Base-by-base conservation (phyloP, 2,797 vertebrate species). In the Manis crassicaudata region DNA sequence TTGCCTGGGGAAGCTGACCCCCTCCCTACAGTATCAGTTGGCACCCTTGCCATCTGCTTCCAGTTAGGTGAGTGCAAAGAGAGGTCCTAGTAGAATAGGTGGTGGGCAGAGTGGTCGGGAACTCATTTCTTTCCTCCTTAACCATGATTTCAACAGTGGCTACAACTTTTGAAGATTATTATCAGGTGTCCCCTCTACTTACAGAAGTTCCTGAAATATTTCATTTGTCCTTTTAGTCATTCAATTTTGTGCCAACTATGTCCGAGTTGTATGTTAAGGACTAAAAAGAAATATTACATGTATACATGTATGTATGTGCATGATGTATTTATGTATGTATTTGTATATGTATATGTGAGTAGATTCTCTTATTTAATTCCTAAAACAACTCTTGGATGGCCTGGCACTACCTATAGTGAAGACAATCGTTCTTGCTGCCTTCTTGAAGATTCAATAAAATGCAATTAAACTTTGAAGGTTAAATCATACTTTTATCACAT, bases 391-490 rank as follows among this genome's bases (percentile, higher is more conserved):
- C 40, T 92, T 94, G n/a, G 9, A 46, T 92, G 73, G 5, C 43
- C n/a, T 88, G 29, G 0, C 7, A 40, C 3, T 75, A 43, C 6
- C 73, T 67, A 43, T n/a, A 80, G 6, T 43, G 20, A 93, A n/a
- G 7, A 92, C 4, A 89, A 80, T 54, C 46, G 81, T 40, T 86
- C 4, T 23, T 92, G 4, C 93, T 92, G 27, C 1, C 11, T 96
- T 96, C 80, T 75, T 89, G 2, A 86, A 93, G 35, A 67, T 67
- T 94, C 32, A 87, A 37, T 0, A 90, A 60, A 29, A 73, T 81
- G 21, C 8, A 94, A 72, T 90, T 96, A 95, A 92, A 94, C n/a
- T 63, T 85, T 62, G 37, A 92, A 91, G 20, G 40, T 73, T 81
- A 96, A 95, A 60, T 87, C 37, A 67, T 68, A 83, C 56, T 92